Evolutionary conservation across 2,113 vertebrate genomes (phyloP).

Genomic region (Charina bottae): DNA sequence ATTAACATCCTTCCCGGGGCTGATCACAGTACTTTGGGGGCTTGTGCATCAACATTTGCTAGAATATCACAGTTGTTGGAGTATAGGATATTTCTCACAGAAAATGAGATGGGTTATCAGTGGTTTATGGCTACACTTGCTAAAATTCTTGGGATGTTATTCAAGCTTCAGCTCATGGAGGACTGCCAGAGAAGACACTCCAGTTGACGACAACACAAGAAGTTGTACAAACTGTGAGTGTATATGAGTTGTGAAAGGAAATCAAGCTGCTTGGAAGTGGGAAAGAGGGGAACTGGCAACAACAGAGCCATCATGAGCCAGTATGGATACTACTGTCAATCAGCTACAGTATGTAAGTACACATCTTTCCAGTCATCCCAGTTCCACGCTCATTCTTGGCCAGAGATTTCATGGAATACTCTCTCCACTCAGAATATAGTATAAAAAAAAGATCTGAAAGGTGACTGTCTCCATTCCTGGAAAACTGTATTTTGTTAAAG

Average conservation of each 20-base stretch:
- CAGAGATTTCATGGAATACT: background rate
- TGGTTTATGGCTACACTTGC: background rate
- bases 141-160: background rate
- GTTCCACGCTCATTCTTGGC: background rate
- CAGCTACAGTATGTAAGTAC: background rate
- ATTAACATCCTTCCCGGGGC: background rate
- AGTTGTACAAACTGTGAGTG: background rate
- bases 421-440: background rate
- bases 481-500: background rate
- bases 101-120: background rate
- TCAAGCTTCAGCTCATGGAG: background rate
- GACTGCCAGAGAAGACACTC: background rate
- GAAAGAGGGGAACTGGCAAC: background rate
- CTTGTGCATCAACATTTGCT: background rate
- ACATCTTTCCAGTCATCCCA: background rate
- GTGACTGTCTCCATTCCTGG: background rate
- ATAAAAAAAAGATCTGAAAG: background rate
- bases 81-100: background rate
- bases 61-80: background rate
- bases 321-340: background rate
- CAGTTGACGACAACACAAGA: background rate
- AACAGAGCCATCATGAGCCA: background rate
- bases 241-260: background rate
- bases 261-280: background rate
- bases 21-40: background rate